Evolutionary conservation across 2,797 vertebrate species (phyloP).

Genomic region (Molossus molossus): DNA sequence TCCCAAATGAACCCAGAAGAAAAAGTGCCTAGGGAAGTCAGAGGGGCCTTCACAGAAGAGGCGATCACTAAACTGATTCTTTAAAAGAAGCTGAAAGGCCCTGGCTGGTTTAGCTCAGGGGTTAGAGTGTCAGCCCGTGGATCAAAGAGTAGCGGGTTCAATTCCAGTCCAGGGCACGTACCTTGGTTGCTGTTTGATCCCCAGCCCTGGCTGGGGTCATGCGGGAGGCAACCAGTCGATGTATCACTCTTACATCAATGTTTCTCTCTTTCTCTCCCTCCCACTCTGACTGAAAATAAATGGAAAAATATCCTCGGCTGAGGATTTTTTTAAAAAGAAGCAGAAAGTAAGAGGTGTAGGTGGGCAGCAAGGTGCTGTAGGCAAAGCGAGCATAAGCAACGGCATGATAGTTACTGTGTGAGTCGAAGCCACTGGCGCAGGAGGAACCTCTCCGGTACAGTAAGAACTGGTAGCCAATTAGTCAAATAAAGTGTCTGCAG

Average conservation of each 20-base stretch:
- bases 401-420: background rate
- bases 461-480: background rate
- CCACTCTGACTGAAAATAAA: background rate
- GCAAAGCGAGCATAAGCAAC: background rate
- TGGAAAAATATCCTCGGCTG: background rate
- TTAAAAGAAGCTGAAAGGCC: background rate
- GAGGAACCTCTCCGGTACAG: background rate
- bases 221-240: background rate
- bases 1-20: background rate
- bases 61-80: background rate
- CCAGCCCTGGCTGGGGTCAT: background rate
- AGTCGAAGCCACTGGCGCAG: background rate
- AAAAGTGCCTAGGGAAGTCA: background rate
- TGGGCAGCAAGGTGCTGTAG: background rate
- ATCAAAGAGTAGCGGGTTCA: background rate
- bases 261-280: background rate
- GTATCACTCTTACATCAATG: background rate
- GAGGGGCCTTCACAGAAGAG: conserved; percentile 13
- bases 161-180: background rate
- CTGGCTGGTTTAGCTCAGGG: background rate
- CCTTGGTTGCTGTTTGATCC: background rate
- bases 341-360: background rate
- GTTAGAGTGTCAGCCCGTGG: background rate
- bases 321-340: background rate
- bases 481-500: background rate